Base-by-base conservation (phyloP, 2,888 invertebrate genomes). In the Ichneumoninae sp. region DNA sequence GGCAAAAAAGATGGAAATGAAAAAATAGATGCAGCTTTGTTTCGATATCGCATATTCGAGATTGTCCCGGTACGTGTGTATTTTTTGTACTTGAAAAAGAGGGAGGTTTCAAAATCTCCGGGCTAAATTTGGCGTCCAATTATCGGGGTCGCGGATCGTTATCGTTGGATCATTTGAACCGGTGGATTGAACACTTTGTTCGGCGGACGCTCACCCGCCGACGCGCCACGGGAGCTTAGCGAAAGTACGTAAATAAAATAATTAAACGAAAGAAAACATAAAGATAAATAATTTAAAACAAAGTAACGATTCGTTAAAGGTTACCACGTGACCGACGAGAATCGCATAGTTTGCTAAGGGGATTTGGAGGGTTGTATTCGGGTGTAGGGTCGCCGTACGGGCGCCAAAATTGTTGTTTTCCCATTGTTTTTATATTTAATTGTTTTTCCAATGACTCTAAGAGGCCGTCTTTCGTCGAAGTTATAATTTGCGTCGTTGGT, bases 231-330 rank as follows among this genome's bases (percentile, higher is more conserved):
- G 63, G 70, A 71, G 79, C 79, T 85, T 50, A 82, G 78, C 66
- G 79, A 85, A 85, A 85, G 85, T 85, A 85, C 57, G 76, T 76
- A 69, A 77, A 52, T 78, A 47, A 47, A 33, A 77, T 60, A 52
- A 73, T 44, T 57, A 36, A 36, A 40, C 4, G 26, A 66, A 44
- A 22, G 30, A 65, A 33, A 66, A 50, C 57, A 36, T 52, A 76
- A 22, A 44, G 30, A 57, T 40, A 16, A 66, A 19, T 54, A 47
- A 60, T 52, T 54, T 54, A 65, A 80, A 71, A 71, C 36, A 47
- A 79, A 75, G 26, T 68, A 52, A 40, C 1, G 75, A 77, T 70
- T 47, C 52, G 71, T 40, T n/a, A 13, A 65, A 81, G 73, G 69
- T 63, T 70, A 50, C 75, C 50, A 30, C 50, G 69, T 66, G 66